A percentile compares a stretch with the other conserved stretches of the same genome.
phyloP scores from a whole-genome alignment of 2,888 invertebrate species.

The Napeogenes inachia region DNA sequence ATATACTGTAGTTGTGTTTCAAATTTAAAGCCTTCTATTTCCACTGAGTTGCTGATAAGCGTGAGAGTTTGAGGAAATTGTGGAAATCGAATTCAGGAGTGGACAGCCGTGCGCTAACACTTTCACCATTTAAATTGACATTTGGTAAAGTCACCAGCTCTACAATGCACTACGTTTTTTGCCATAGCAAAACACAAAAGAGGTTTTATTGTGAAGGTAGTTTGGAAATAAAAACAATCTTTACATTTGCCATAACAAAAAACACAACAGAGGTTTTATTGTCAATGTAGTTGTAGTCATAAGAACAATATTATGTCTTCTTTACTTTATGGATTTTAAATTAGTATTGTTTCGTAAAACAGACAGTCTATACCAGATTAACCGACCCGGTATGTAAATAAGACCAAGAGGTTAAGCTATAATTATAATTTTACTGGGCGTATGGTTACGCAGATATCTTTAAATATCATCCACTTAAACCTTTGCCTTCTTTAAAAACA shows the following conservation, averaged over 20 bases:
- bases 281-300: too few relatives aligned
- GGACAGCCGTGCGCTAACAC: slow-evolving; percentile 21
- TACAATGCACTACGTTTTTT: not conserved
- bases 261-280: too few relatives aligned
- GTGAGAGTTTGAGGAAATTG: slow-evolving; percentile 36
- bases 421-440: slow-evolving; percentile 3
- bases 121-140: slow-evolving; percentile 22
- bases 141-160: slow-evolving; percentile 11
- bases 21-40: slow-evolving; percentile 7
- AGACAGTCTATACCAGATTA: too few relatives aligned
- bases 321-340: too few relatives aligned
- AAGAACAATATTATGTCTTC: too few relatives aligned
- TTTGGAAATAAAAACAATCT: too few relatives aligned
- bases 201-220: too few relatives aligned
- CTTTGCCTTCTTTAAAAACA: not conserved
- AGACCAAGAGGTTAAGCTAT: not conserved
- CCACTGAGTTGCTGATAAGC: slow-evolving; percentile 36
- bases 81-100: slow-evolving; percentile 24
- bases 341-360: too few relatives aligned
- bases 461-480: slow-evolving; percentile 4
- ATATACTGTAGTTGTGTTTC: not conserved
- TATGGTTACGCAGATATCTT: slow-evolving; percentile 1
- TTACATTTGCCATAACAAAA: too few relatives aligned
- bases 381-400: too few relatives aligned
- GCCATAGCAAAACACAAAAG: not conserved